phyloP scores from a whole-genome alignment of 2,113 vertebrate species.

The Mus pahari region DNA sequence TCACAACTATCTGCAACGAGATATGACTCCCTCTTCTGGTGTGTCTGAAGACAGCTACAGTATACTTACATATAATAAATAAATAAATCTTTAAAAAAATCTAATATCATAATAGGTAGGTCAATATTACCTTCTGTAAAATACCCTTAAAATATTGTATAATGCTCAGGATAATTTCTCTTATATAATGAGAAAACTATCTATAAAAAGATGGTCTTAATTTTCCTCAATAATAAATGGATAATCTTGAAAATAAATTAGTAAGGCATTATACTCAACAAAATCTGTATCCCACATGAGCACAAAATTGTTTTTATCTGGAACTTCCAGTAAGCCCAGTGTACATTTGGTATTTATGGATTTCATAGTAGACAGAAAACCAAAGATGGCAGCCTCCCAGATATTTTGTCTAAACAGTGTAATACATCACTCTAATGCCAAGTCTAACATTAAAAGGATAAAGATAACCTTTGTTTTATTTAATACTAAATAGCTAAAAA shows the following conservation, averaged over 20 bases:
- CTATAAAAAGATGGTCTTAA: background rate
- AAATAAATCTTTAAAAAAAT: too few relatives aligned
- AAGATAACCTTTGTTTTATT: background rate
- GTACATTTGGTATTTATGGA: background rate
- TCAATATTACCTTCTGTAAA: background rate
- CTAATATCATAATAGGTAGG: background rate
- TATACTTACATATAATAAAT: too few relatives aligned
- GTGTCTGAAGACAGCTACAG: too few relatives aligned
- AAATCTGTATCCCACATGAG: background rate
- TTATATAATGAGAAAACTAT: background rate
- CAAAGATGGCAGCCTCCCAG: background rate
- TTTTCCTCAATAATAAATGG: background rate
- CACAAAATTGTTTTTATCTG: background rate
- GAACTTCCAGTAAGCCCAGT: background rate
- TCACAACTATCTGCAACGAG: too few relatives aligned
- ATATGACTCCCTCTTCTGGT: too few relatives aligned
- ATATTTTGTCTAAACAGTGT: background rate
- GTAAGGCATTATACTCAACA: background rate
- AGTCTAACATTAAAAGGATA: background rate
- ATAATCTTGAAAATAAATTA: background rate
- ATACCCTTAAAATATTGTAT: background rate
- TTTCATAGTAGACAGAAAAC: background rate
- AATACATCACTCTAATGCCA: background rate
- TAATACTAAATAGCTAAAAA: background rate
- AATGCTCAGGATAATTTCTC: background rate